phyloP scores from a whole-genome alignment of 2,797 vertebrate genomes.

The Pseudocheirus occidentalis region DNA sequence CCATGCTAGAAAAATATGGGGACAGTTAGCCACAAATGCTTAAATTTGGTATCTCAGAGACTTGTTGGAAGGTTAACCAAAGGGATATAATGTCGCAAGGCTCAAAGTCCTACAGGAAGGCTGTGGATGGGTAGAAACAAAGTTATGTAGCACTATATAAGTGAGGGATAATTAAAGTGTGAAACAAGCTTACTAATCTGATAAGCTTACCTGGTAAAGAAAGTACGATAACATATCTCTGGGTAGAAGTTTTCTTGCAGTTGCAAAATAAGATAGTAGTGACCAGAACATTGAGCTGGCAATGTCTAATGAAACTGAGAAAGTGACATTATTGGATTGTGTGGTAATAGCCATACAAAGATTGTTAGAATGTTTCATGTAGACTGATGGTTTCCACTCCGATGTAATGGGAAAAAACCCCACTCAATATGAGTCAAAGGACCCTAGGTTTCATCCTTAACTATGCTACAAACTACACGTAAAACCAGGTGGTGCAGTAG shows the following conservation, averaged over 20 bases:
- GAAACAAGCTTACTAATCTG: not conserved
- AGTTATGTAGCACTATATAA: not conserved
- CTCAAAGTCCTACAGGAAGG: not conserved
- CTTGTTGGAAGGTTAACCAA: not conserved
- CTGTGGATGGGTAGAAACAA: not conserved
- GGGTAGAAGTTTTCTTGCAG: not conserved
- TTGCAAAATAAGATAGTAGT: not conserved
- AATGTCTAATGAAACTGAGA: not conserved
- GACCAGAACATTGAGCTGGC: not conserved
- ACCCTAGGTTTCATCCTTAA: not conserved
- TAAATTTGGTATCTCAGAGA: not conserved
- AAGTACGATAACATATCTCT: not conserved
- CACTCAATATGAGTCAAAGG: not conserved
- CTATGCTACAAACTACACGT: not conserved
- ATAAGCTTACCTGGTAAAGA: not conserved
- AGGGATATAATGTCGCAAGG: not conserved
- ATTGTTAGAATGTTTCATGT: not conserved
- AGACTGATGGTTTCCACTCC: not conserved
- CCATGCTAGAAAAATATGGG: not conserved
- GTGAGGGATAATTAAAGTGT: not conserved
- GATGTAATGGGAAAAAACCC: not conserved
- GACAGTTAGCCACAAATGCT: not conserved
- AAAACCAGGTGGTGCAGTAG: not conserved
- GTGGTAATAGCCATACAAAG: not conserved
- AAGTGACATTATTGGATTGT: not conserved